Evolutionary conservation across 2,113 vertebrate species (phyloP).

Genomic region (Amphilophus citrinellus): DNA sequence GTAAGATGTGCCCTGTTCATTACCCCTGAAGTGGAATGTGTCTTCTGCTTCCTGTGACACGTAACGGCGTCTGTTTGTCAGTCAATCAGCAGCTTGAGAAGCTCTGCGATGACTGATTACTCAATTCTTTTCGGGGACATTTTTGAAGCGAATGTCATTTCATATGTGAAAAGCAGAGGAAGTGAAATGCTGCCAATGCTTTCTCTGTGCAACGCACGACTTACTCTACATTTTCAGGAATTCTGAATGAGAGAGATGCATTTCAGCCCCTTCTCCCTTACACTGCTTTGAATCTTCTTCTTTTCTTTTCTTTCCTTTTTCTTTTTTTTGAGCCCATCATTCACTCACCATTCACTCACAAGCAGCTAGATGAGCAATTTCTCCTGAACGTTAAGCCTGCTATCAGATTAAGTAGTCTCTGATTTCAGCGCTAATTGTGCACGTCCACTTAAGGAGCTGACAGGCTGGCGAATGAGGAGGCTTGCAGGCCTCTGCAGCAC

Average conservation of each 20-base stretch:
- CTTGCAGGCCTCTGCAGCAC: slow-evolving; percentile 81
- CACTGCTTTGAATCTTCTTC: slow-evolving; percentile 51
- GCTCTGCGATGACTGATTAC: background rate
- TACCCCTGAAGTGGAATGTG: slow-evolving; percentile 65
- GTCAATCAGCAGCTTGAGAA: background rate
- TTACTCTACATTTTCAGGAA: slow-evolving; percentile 58
- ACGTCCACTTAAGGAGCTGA: slow-evolving; percentile 91
- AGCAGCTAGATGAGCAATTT: slow-evolving; percentile 65
- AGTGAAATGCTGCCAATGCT: background rate
- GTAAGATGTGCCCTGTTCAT: slow-evolving; percentile 53
- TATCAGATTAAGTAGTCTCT: slow-evolving; percentile 91
- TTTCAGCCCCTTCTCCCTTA: slow-evolving; percentile 76
- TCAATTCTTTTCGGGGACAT: background rate
- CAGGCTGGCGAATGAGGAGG: slow-evolving; percentile 86
- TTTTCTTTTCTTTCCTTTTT: background rate
- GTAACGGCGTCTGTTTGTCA: slow-evolving; percentile 31
- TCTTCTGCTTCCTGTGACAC: slow-evolving; percentile 32
- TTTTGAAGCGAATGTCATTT: background rate
- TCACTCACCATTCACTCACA: slow-evolving; percentile 77
- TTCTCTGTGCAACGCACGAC: slow-evolving; percentile 7
- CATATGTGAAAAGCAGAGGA: slow-evolving; percentile 4
- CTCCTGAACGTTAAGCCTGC: slow-evolving; percentile 80
- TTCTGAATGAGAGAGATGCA: slow-evolving; percentile 80
- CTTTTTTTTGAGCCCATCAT: slow-evolving; percentile 65
- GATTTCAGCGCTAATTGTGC: slow-evolving; percentile 90